Percentiles rank a stretch among this genome's conserved stretches.
Conservation (phyloP, 2,113 vertebrate genomes). For the Apistogramma diplotaenia region DNA sequence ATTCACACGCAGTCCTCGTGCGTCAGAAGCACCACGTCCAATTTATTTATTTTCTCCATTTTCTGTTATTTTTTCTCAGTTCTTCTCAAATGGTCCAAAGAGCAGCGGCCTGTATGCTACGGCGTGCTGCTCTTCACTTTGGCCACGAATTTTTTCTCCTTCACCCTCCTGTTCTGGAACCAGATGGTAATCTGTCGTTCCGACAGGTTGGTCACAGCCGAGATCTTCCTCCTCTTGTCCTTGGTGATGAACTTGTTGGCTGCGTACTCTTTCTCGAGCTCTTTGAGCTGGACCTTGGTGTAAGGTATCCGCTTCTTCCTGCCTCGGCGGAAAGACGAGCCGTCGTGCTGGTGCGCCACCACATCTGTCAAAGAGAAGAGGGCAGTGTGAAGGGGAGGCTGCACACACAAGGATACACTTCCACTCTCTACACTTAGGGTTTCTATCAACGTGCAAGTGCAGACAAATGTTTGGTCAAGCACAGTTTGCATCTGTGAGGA, state of each 20-base stretch:
- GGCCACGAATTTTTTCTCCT: slow-evolving; percentile 93
- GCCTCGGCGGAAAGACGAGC: slow-evolving; percentile 87
- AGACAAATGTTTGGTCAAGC: neutral
- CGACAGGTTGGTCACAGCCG: slow-evolving; percentile 86
- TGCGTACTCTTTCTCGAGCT: slow-evolving; percentile 92
- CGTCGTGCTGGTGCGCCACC: slow-evolving; percentile 82
- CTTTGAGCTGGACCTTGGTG: slow-evolving; percentile 90
- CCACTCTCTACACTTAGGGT: neutral
- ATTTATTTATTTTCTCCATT: neutral
- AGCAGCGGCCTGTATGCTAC: slow-evolving; percentile 39
- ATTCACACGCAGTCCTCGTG: slow-evolving; percentile 24
- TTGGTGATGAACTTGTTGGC: slow-evolving; percentile 96
- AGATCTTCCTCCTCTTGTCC: slow-evolving; percentile 94
- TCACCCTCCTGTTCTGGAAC: slow-evolving; percentile 95
- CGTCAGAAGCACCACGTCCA: slow-evolving; percentile 7
- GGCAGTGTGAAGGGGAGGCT: neutral
- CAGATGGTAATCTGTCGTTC: slow-evolving; percentile 97
- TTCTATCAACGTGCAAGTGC: neutral
- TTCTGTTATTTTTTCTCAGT: neutral
- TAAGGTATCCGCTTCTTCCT: slow-evolving; percentile 94
- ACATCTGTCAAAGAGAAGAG: slow-evolving; percentile 79
- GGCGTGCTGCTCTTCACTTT: slow-evolving; percentile 85
- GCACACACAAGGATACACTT: neutral
- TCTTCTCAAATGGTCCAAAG: neutral
- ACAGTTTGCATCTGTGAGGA: neutral